phyloP scores from a whole-genome alignment of 2,113 vertebrate genomes.

The Leuciscus idus region DNA sequence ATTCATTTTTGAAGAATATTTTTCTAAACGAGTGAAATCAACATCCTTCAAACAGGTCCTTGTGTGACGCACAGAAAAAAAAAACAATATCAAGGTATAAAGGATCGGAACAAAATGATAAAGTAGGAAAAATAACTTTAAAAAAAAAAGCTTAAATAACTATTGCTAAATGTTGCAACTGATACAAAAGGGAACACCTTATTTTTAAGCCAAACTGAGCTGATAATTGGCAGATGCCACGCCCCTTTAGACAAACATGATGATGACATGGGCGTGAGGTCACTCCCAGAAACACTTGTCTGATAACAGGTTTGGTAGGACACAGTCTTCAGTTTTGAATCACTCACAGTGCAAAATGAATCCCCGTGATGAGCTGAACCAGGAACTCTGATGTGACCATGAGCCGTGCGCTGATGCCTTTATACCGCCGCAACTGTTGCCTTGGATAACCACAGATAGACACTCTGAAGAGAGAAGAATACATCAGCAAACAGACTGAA shows the following conservation, averaged over 20 bases:
- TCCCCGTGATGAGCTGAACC: conserved; percentile 95
- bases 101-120: background rate
- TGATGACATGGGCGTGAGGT: background rate
- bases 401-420: conserved; percentile 86
- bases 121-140: background rate
- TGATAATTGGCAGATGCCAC: background rate
- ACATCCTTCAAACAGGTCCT: too few relatives aligned
- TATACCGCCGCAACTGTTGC: conserved; percentile 91
- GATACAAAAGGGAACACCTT: background rate
- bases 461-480: conserved; percentile 77
- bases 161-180: background rate
- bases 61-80: background rate
- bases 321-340: background rate
- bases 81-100: background rate
- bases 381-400: conserved; percentile 94
- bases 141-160: background rate
- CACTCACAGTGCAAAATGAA: conserved; percentile 97
- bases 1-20: too few relatives aligned
- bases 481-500: background rate
- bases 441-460: conserved; percentile 96
- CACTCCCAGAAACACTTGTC: background rate
- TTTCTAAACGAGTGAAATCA: too few relatives aligned
- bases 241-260: background rate
- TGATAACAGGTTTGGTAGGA: background rate
- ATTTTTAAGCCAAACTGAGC: background rate